Evolutionary conservation across 53 echinoderm and acorn worm genomes (phyloP), one percentile per base, ranked within the genome.

Genomic region (Hippasteria phrygiana): DNA sequence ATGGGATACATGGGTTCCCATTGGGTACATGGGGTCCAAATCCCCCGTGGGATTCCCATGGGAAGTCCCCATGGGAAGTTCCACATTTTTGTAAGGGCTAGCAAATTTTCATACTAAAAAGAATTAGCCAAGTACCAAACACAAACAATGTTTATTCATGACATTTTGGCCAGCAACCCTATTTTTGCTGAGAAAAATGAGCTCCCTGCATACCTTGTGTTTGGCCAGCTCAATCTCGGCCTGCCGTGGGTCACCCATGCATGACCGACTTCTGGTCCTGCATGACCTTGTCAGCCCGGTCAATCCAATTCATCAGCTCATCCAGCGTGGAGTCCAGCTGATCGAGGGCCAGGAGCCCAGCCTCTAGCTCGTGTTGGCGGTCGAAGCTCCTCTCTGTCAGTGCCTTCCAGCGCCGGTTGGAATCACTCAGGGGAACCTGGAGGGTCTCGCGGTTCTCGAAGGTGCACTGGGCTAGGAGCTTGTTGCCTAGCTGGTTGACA

Each of bases 331-430:
- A 77, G 47, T 98, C 98, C 38, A 98, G 93, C 53, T 98, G 94
- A 64, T 96, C 98, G 4, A 96, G 87, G 22, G 98, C 98, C 72
- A 98, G 70, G n/a, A 98, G 87, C 2, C 95, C 98, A 29, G 95
- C 95, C 59, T 98, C 94, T 56, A 98, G 92, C 84, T 98, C 94
- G 90, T 98, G 95, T 92, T 98, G 92, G 51, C 98, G 87, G 42
- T 92, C 94, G 41, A 92, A 92, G 41, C 91, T 94, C 65, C 91
- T 91, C 46, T 94, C 92, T 46, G 86, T 88, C 28, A 98, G 94
- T 38, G 91, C 74, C 88, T 98, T 95, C 95, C 95, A 96, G 82
- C 94, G 87, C 32, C 94, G 88, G 93, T 98, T 96, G 84, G 94
- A 87, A 55, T 98, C 94, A 59, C 86, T 91, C 56, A 98, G 78